A percentile compares a stretch with the other conserved stretches of the same genome.
Evolutionary conservation across 2,797 vertebrate genomes (phyloP).

Genomic region (Myotis vivesi): DNA sequence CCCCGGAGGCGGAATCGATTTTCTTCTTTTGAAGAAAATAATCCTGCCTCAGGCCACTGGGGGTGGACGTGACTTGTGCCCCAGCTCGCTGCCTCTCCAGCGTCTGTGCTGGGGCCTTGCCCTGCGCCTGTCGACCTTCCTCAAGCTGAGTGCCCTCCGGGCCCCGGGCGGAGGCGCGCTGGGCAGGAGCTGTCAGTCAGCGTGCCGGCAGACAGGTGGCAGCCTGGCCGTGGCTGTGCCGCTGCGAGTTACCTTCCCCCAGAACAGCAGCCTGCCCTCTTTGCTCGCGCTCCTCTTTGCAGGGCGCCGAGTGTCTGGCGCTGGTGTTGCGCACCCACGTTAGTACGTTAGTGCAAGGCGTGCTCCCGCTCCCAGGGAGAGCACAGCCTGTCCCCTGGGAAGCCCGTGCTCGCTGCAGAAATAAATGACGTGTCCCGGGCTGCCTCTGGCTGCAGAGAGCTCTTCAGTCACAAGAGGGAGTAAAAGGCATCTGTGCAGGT

Average conservation of each 20-base stretch:
- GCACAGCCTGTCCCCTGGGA: rapidly evolving
- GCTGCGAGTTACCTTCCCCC: background rate
- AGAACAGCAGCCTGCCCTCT: no score
- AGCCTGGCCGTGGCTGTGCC: rapidly evolving
- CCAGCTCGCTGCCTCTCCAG: background rate
- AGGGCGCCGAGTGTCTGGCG: rapidly evolving
- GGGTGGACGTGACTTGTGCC: rapidly evolving
- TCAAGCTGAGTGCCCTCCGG: no score
- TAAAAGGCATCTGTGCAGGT: background rate
- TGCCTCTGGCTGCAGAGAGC: background rate
- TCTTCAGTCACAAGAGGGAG: background rate
- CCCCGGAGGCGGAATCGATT: background rate
- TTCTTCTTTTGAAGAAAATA: background rate
- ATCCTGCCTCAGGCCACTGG: background rate
- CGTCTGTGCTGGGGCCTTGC: background rate
- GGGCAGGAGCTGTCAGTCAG: background rate
- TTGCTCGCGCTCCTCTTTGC: rapidly evolving
- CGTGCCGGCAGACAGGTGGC: rapidly evolving
- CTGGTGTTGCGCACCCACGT: rapidly evolving
- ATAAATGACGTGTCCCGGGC: background rate
- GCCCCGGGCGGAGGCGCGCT: background rate
- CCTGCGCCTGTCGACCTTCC: no score
- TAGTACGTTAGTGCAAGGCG: no score
- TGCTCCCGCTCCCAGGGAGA: background rate
- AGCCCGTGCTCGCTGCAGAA: background rate